Evolutionary conservation across 92 coral and sea anemone genomes (phyloP).

Genomic region (Virgularia gustaviana): DNA sequence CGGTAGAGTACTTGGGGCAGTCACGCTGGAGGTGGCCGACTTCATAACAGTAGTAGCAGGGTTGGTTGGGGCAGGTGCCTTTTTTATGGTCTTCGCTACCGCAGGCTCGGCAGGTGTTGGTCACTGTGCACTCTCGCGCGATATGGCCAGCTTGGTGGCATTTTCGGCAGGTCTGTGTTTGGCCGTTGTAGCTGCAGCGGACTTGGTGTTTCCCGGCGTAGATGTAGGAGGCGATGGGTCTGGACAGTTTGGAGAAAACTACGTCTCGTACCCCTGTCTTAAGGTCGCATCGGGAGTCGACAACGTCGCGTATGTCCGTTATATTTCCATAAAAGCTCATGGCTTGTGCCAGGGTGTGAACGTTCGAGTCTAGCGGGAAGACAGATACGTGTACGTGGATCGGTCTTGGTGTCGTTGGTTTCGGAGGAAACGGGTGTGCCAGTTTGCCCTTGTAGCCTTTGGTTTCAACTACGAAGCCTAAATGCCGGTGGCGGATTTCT

Average conservation of each 20-base stretch:
- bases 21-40: neutral
- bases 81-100: neutral
- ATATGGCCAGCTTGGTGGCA: slow-evolving; percentile 8
- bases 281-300: neutral
- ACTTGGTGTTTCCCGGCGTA: slow-evolving; percentile 6
- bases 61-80: neutral
- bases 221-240: neutral
- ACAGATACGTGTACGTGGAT: neutral
- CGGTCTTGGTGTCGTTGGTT: neutral
- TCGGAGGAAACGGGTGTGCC: too few relatives aligned
- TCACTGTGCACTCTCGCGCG: neutral
- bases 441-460: neutral
- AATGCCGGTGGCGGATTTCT: too few relatives aligned
- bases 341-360: neutral
- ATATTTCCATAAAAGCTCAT: neutral
- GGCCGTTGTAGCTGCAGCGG: neutral
- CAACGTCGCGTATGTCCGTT: neutral
- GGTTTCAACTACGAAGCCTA: neutral
- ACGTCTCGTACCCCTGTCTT: neutral
- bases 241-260: neutral
- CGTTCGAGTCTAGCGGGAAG: neutral
- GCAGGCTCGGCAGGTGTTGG: neutral
- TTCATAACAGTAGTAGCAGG: neutral
- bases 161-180: slow-evolving; percentile 5
- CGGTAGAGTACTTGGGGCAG: neutral